Evolutionary conservation across 2,888 invertebrate species (phyloP).

Genomic region (Lamproptera curius): DNA sequence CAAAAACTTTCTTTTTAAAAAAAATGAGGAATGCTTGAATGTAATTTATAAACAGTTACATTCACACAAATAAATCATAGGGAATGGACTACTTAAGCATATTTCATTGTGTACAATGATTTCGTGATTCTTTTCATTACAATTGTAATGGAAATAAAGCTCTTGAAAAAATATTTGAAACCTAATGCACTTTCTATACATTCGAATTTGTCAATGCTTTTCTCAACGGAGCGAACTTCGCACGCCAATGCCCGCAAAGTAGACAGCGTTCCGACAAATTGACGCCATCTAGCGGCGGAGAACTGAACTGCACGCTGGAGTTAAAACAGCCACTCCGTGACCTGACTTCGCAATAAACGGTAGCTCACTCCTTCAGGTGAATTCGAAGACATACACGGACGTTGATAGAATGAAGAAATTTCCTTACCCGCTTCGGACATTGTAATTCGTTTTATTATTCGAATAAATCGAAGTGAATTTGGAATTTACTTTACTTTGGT

Average conservation of each 20-base stretch:
- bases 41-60: too few relatives aligned
- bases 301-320: conserved; percentile 42
- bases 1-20: too few relatives aligned
- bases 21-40: too few relatives aligned
- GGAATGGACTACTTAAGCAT: too few relatives aligned
- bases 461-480: conserved; percentile 5
- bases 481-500: not conserved
- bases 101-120: too few relatives aligned
- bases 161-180: too few relatives aligned
- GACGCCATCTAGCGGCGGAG: conserved; percentile 58
- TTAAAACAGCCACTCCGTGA: conserved; percentile 64
- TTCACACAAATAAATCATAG: too few relatives aligned
- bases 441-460: conserved; percentile 4
- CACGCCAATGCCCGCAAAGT: conserved; percentile 39
- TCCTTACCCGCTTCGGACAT: not conserved
- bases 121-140: too few relatives aligned
- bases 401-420: conserved; percentile 4
- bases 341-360: conserved; percentile 48
- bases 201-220: conserved; percentile 27
- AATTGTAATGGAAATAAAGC: too few relatives aligned
- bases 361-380: conserved; percentile 48
- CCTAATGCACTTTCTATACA: conserved; percentile 14
- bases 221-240: conserved; percentile 20
- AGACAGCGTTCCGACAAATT: conserved; percentile 54
- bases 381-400: conserved; percentile 26